Evolutionary conservation across 2,797 vertebrate species (phyloP), one percentile per base, ranked within the genome.

Genomic region (Hippopotamyrus pictus): DNA sequence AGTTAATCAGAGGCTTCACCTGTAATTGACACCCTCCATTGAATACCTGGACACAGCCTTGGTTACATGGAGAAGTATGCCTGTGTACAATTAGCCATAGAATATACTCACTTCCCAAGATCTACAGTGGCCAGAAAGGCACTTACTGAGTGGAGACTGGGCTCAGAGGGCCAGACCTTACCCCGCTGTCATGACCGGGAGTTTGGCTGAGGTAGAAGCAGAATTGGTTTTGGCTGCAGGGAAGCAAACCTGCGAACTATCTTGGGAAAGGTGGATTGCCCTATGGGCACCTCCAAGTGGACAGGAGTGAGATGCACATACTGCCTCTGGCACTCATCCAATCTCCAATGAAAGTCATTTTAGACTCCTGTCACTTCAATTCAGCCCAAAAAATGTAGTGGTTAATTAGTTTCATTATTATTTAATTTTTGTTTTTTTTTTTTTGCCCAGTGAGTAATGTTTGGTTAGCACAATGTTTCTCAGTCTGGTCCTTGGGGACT

Each of bases 351-450:
- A 53, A 33, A 53, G 11, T 54, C 25, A 37, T 86, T 86, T 86
- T 29, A 37, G 51, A 33, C 3, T 33, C 22, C 50, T 86, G n/a
- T 86, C 48, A 86, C 50, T 53, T 53, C 25, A 7, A 11, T 25
- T 86, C n/a, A 5, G 7, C 1, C 22, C 1, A 29, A 29, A 53
- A 53, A 53, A 22, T 11, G 46, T 37, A 73, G 11, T 19, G 17
- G 33, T 79, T 79, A 19, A 79, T 79, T 19, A 79, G 73, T 44
- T 79, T 79, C 73, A 86, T 86, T 86, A 86, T 86, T 86, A 22
- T 54, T 53, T 59, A 5, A 3, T 41, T 86, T 25, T 48, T n/a
- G 1, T 0, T 3, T 7, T 8, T n/a, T n/a, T n/a, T 14, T 51
- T 33, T n/a, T 41, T 1, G 29, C 3, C 17, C 3, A 19, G 2